Conservation (phyloP, 1,140 invertebrate genomes). For the Eumeta japonica region DNA sequence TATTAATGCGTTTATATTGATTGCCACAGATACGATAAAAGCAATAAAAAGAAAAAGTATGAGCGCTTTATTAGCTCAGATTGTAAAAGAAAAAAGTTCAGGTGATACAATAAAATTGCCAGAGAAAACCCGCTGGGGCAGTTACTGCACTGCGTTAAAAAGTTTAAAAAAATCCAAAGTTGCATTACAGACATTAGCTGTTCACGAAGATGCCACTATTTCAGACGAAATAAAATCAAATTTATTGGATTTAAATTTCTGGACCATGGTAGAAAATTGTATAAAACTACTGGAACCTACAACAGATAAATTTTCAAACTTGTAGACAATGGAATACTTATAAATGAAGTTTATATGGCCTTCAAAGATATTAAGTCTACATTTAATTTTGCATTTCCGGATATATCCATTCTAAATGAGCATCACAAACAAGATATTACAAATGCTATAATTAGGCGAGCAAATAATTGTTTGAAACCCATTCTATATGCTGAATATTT, state of each 20-base stretch:
- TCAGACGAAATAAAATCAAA: conserved; percentile 9
- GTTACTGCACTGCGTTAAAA: too few relatives aligned
- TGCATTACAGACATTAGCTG: conserved; percentile 1
- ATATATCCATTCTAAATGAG: conserved; percentile 11
- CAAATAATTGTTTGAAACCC: conserved; percentile 14
- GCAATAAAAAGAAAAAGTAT: conserved; percentile 16
- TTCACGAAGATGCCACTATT: conserved; percentile 2
- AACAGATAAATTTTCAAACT: conserved; percentile 8
- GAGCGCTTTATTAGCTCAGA: conserved; percentile 10
- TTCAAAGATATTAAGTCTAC: conserved; percentile 11
- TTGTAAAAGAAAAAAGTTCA: conserved; percentile 13
- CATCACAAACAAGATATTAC: conserved; percentile 11
- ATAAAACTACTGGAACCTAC: conserved; percentile 9
- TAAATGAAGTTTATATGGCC: too few relatives aligned
- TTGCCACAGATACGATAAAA: conserved; percentile 10
- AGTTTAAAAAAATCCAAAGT: conserved; percentile 13
- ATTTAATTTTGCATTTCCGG: conserved; percentile 10
- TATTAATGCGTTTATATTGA: conserved; percentile 6
- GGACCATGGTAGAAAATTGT: not conserved
- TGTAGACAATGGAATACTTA: not conserved
- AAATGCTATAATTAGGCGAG: conserved; percentile 6
- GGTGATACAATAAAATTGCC: conserved; percentile 16
- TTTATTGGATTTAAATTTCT: conserved; percentile 13
- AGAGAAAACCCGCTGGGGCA: conserved; percentile 12
- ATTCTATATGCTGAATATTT: conserved; percentile 17